Percentiles rank a stretch among this genome's conserved stretches.
These are phyloP conservation scores for Cavia porcellus DNA, from an alignment of 2,113 vertebrate species.

Conservation along the genomic window DNA sequence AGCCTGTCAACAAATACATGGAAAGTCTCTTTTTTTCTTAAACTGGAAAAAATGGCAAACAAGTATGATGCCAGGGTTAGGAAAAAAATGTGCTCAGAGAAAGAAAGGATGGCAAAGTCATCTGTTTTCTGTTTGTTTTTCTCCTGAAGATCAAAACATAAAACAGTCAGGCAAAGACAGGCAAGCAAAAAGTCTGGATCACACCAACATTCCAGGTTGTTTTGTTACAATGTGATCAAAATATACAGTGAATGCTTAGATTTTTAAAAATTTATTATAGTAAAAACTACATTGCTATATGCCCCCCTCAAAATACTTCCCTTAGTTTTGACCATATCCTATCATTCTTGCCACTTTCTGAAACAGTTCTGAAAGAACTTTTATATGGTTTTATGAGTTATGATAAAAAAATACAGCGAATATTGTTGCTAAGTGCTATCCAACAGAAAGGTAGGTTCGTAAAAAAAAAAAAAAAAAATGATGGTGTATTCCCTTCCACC, in stretches of 20 bases:
- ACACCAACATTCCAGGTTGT: not conserved
- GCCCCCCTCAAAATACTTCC: not conserved
- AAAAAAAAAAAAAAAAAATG: not conserved
- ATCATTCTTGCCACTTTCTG: not conserved
- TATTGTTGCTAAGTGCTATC: not conserved
- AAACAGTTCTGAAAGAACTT: not conserved
- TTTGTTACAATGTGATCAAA: not conserved
- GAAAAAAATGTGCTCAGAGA: not conserved
- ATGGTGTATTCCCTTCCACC: not conserved
- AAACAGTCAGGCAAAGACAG: not conserved
- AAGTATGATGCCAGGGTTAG: not conserved
- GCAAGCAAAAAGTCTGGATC: not conserved
- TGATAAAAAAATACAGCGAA: not conserved
- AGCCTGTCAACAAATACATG: not conserved
- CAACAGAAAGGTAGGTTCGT: not conserved
- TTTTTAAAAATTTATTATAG: not conserved
- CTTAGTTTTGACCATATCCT: not conserved
- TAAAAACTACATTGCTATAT: not conserved
- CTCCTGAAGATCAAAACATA: constrained; percentile 8
- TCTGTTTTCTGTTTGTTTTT: not conserved
- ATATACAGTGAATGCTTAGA: not conserved
- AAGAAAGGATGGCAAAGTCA: not conserved
- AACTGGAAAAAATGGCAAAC: constrained; percentile 28
- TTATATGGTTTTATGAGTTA: not conserved
- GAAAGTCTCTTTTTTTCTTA: not conserved